Conservation (phyloP, 2,888 invertebrate species). For the Lycaena phlaeas region DNA sequence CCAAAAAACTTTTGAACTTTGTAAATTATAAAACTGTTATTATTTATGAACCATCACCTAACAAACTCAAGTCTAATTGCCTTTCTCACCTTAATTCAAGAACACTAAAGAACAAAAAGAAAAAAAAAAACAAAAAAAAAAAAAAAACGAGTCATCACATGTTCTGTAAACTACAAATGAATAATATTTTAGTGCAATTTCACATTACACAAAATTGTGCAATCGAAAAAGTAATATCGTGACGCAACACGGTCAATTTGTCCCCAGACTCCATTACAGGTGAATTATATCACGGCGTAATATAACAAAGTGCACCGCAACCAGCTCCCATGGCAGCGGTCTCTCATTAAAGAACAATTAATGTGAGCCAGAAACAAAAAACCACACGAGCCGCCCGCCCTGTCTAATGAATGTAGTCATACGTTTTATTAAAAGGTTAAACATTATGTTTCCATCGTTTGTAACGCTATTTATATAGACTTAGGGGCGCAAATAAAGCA, state of each 20-base stretch:
- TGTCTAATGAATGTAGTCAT: slow-evolving; percentile 32
- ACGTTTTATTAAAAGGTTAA: slow-evolving; percentile 28
- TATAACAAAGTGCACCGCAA: slow-evolving; percentile 23
- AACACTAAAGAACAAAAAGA: no score
- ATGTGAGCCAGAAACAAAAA: slow-evolving; percentile 32
- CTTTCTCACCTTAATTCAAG: no score
- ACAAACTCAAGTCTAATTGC: no score
- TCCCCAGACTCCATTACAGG: slow-evolving; percentile 26
- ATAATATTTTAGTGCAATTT: no score
- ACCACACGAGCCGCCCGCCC: slow-evolving; percentile 27
- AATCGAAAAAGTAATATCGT: background rate
- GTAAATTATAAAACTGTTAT: no score
- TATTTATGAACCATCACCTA: no score
- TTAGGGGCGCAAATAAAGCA: slow-evolving; percentile 16
- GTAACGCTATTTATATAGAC: background rate
- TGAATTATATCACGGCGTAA: slow-evolving; percentile 23
- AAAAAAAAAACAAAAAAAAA: no score
- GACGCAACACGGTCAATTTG: slow-evolving; percentile 19
- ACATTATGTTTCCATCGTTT: slow-evolving; percentile 1
- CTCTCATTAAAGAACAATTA: slow-evolving; percentile 38
- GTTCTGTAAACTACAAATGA: no score
- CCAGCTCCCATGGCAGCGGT: slow-evolving; percentile 20
- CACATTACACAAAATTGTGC: background rate
- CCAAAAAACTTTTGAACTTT: no score
- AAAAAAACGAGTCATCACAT: no score